Conservation (phyloP, 1,140 invertebrate genomes). For the Bradynema listronoti region DNA sequence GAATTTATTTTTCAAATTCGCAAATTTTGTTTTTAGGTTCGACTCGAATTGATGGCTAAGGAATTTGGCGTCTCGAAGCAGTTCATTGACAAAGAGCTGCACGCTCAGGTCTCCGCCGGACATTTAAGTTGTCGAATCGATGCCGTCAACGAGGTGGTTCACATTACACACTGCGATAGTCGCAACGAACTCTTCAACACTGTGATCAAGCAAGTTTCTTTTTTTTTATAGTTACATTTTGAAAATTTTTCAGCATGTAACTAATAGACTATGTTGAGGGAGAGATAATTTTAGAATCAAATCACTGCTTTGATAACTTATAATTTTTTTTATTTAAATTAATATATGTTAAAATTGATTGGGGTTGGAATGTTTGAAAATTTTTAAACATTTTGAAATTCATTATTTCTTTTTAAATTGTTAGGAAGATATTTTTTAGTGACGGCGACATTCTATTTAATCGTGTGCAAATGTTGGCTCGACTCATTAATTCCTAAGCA, state of each 20-base stretch:
- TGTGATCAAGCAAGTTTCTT: constrained; percentile 36
- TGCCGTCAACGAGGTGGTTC: constrained; percentile 79
- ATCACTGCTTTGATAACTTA: not conserved
- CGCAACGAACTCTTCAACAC: constrained; percentile 89
- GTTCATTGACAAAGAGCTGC: constrained; percentile 84
- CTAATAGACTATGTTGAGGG: not conserved
- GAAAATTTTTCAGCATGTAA: not conserved
- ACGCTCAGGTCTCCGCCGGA: constrained; percentile 87
- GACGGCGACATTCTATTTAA: constrained; percentile 95
- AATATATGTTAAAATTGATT: not conserved
- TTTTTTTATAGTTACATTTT: not conserved
- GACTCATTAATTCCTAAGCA: constrained; percentile 76
- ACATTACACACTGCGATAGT: constrained; percentile 85
- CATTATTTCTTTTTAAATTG: not conserved
- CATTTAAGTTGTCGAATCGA: constrained; percentile 94
- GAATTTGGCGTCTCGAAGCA: constrained; percentile 88
- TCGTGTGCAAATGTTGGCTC: constrained; percentile 91
- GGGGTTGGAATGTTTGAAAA: not conserved
- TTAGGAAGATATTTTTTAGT: constrained; percentile 61
- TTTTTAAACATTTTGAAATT: not conserved
- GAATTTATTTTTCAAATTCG: not conserved
- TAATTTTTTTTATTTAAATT: not conserved
- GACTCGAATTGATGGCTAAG: constrained; percentile 71
- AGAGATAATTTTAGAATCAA: not conserved
- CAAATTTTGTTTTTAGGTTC: constrained; percentile 27